Evolutionary conservation across 2,888 invertebrate genomes (phyloP).

Genomic region (Copidosoma aretas): DNA sequence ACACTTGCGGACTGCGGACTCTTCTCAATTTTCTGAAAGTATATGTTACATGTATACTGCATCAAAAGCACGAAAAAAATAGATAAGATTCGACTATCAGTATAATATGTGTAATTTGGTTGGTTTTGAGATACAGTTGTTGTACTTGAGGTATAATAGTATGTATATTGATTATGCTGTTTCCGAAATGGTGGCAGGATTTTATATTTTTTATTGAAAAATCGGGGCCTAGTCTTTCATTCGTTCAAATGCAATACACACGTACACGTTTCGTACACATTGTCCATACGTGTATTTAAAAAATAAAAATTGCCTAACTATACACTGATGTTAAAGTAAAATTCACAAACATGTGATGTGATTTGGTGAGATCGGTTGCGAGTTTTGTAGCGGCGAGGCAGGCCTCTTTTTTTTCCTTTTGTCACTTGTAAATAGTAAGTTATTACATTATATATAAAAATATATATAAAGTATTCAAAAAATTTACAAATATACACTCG

Average conservation of each 20-base stretch:
- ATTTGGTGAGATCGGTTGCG: constrained; percentile 26
- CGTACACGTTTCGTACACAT: constrained; percentile 13
- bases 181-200: constrained; percentile 30
- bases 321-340: constrained; percentile 6
- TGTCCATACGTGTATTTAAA: constrained; percentile 1
- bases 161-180: constrained; percentile 36
- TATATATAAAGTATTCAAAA: constrained; percentile 28
- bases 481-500: constrained; percentile 17
- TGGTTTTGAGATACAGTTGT: constrained; percentile 36
- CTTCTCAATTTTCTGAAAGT: constrained; percentile 35
- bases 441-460: constrained; percentile 17
- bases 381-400: constrained; percentile 30
- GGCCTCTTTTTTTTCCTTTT: constrained; percentile 40
- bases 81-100: constrained; percentile 32
- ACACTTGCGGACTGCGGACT: constrained; percentile 33
- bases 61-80: constrained; percentile 9
- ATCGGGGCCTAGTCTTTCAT: constrained; percentile 41
- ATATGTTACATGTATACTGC: constrained; percentile 8
- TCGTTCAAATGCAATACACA: constrained; percentile 21
- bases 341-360: constrained; percentile 15
- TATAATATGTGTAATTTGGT: constrained; percentile 25
- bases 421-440: constrained; percentile 42
- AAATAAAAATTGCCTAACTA: neutral
- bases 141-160: constrained; percentile 36
- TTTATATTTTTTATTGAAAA: constrained; percentile 43